Evolutionary conservation across 2,888 invertebrate species (phyloP), one percentile per base, ranked within the genome.

Genomic region (Notocelia uddmanniana): DNA sequence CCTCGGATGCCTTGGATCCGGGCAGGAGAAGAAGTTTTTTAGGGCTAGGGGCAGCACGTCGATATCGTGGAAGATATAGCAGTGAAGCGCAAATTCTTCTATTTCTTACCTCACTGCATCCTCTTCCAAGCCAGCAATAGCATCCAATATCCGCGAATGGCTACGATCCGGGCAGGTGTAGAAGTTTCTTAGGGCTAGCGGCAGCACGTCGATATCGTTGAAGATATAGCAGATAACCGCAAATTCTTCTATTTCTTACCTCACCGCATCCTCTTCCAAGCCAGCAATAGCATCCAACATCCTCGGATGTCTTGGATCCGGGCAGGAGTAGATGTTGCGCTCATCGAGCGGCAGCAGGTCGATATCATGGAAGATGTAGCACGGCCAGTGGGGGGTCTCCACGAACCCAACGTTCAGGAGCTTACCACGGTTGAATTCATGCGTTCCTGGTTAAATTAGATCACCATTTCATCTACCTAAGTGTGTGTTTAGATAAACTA

Each of bases 321-420:
- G 98, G 87, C 99, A 99, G 37, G 96, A 96, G 93, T 99, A 99
- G 74, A 98, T 89, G 91, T 99, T 99, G 76, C 97, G 94, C 82
- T 98, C 97, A 89, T 99, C 98, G 83, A 98, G 96, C 0, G 99
- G 99, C 80, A 99, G 92, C 74, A 99, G 95, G 90, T 99, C 99
- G 62, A 99, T 98, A 90, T 99, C 99, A 92, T 99, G 99, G 91
- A 99, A 99, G 80, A 99, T 96, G 91, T 98, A 98, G 92, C 99
- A 99, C 85, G 98, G 96, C 94, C 96, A 97, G 48, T 94, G 93
- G 50, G 94, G 94, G 8, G 94, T 85, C 75, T 99, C 99, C 76
- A 95, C 95, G 89, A 96, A 99, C 9, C 99, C 99, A 23, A 99
- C 96, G 91, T 99, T 99, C 97, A 99, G 98, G 77, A 99, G 94